phyloP scores from a whole-genome alignment of 2,797 vertebrate species.

The Siniperca scherzeri region DNA sequence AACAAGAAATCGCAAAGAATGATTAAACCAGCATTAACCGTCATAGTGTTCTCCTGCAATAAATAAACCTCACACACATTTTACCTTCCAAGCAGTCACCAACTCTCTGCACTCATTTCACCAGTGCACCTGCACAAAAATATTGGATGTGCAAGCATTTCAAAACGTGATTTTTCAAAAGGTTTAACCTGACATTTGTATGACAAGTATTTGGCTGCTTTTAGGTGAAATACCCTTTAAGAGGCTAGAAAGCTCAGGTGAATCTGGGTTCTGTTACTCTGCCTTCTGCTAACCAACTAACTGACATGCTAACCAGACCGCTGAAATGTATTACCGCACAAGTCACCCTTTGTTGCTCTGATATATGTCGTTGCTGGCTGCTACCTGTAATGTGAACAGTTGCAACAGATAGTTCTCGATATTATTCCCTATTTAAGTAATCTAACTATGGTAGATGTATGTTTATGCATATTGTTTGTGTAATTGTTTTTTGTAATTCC shows the following conservation, averaged over 20 bases:
- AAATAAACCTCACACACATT: constrained; percentile 28
- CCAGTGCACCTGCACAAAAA: neutral
- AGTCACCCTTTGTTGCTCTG: constrained; percentile 47
- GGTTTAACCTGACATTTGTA: constrained; percentile 1
- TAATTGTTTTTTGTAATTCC: constrained; percentile 73
- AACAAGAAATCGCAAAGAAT: constrained; percentile 18
- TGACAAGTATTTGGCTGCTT: constrained; percentile 6
- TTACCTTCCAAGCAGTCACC: constrained; percentile 17
- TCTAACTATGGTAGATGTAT: constrained; percentile 38
- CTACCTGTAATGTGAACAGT: constrained; percentile 59
- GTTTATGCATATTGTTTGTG: constrained; percentile 65
- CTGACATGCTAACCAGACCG: constrained; percentile 62
- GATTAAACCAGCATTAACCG: constrained; percentile 60
- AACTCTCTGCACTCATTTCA: neutral
- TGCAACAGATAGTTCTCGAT: constrained; percentile 65
- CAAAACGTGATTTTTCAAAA: constrained; percentile 8
- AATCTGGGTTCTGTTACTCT: constrained; percentile 35
- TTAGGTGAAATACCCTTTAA: constrained; percentile 13
- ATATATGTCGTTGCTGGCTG: constrained; percentile 57
- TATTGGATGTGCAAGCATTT: constrained; percentile 15
- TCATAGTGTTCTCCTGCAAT: constrained; percentile 53
- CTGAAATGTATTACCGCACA: constrained; percentile 74
- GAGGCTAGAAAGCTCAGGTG: constrained; percentile 50
- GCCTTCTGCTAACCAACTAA: constrained; percentile 54
- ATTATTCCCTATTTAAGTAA: constrained; percentile 55